Base-by-base conservation (phyloP, 2,888 invertebrate genomes). In the Parasteatoda lunata region DNA sequence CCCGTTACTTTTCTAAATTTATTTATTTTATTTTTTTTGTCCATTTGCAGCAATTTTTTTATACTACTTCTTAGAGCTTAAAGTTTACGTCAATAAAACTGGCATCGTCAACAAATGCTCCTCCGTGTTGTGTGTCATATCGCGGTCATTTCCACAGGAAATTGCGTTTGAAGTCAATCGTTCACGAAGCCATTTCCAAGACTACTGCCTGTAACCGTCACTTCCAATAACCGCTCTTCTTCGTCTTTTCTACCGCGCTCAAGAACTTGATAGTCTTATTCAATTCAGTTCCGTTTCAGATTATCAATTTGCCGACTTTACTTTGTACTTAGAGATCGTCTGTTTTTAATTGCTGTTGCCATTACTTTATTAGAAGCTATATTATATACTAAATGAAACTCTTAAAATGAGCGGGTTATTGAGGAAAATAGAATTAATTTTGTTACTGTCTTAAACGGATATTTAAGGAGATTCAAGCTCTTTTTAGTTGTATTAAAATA, bases 61-160 rank as follows among this genome's bases (percentile, higher is more conserved):
- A 9, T 9, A n/a, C 7, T 30, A 30, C 30, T 30, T 30, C 30
- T 30, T 30, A 30, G 30, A 30, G 30, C 30, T 30, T 30, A 59
- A 11, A 59, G 59, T 59, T 59, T 59, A n/a, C n/a, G 59, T 7
- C 59, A 59, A n/a, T 6, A n/a, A n/a, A n/a, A 59, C 59, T 59
- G 59, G 59, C 59, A 59, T 13, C 59, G n/a, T 59, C 59, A 59
- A 59, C 59, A 59, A 59, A 59, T 59, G 9, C 59, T 59, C 5
- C n/a, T 59, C 47, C 48, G 30, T 69, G 69, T 69, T 15, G 54
- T 15, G 64, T 79, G 79, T 72, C 79, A 45, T 65, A 48, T 71
- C 59, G 71, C 79, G 48, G 59, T 13, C 71, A 45, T 9, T 49
- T 71, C 71, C 71, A 49, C 79, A 71, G 79, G 79, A 79, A 79